Base-by-base conservation (phyloP, 2,888 invertebrate species). In the Harpagoxenus sublaevis region DNA sequence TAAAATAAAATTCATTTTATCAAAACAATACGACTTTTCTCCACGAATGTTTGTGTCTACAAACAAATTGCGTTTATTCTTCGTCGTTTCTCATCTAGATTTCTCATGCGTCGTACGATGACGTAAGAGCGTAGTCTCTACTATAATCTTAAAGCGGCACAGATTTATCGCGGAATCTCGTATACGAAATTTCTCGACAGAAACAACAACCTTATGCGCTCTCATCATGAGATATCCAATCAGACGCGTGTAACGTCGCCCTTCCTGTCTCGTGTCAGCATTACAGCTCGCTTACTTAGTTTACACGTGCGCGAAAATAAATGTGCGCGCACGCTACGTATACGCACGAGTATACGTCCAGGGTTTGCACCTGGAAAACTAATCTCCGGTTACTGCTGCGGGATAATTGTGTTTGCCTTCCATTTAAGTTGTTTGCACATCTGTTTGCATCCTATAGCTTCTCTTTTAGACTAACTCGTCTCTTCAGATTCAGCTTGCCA, bases 361-460 rank as follows among this genome's bases (percentile, higher is more conserved):
- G 87, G 87, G 88, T 88, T 90, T 82, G 63, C 88, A 90, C 87
- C 89, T 89, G 88, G 88, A 86, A 87, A 90, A 90, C 90, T 90
- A 90, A 90, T 89, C 87, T 84, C 66, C 62, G 86, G 84, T 89
- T 86, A 81, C 75, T 70, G 86, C 85, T 86, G 84, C 84, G 83
- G 86, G 89, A 89, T 94, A 93, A 94, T 94, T 94, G 91, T 91
- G 92, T 94, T 94, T 94, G 92, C 92, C 92, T 93, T 93, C 90
- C 92, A 93, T 94, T 93, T 92, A 93, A 94, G 92, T 93, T 93
- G 93, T 94, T 94, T 93, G 92, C 92, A 87, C 89, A 87, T 88
- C 90, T 91, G 93, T 94, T 94, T 92, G 92, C 92, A 91, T 90
- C 91, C 83, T 79, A 35, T 35, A 68, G 55, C 83, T 83, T 78